Base-by-base conservation (phyloP, 2,113 vertebrate genomes). In the Pterocles orientalis region DNA sequence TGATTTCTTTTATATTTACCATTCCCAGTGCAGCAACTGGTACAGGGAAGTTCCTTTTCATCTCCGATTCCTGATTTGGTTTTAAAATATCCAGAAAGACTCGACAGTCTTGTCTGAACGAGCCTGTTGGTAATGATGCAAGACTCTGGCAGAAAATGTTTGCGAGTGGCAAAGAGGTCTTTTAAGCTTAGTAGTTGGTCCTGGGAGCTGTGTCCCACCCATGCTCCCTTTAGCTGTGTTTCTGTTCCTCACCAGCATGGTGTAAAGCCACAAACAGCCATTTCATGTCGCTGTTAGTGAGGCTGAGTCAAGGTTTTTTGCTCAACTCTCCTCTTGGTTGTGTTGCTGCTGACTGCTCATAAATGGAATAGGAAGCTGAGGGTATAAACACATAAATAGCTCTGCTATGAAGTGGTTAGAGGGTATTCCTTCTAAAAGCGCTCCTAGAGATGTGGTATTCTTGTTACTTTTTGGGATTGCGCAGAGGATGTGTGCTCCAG, bases 91-190 rank as follows among this genome's bases (percentile, higher is more conserved):
- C n/a, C 6, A 3, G 21, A 60, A 71, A 45, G 41, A 45, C 5
- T 76, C 89, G 20, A 68, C 2, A 33, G 20, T 54, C 54, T 86
- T 70, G 39, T 11, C 13, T 53, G 66, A 85, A 66, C 12, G 69
- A 76, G 50, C 11, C 14, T 75, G 12, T 33, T 43, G 71, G 31
- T 53, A 83, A 54, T 33, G n/a, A 10, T 7, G 9, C 21, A 54
- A 34, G 60, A n/a, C 6, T 43, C 0, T 0, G 28, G 33, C 33
- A 62, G 18, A 66, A 92, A 39, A 62, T 3, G 1, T 48, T 53
- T 45, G 23, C 76, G 65, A 68, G 19, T 18, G 12, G 41, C 51
- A n/a, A 36, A 58, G 53, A 86, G 34, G 48, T 47, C 51, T 81
- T 81, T 86, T 60, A 64, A 62, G 24, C n/a, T 73, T 78, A 43